Conservation (phyloP, 2,113 vertebrate genomes). For the Melanerpes formicivorus region DNA sequence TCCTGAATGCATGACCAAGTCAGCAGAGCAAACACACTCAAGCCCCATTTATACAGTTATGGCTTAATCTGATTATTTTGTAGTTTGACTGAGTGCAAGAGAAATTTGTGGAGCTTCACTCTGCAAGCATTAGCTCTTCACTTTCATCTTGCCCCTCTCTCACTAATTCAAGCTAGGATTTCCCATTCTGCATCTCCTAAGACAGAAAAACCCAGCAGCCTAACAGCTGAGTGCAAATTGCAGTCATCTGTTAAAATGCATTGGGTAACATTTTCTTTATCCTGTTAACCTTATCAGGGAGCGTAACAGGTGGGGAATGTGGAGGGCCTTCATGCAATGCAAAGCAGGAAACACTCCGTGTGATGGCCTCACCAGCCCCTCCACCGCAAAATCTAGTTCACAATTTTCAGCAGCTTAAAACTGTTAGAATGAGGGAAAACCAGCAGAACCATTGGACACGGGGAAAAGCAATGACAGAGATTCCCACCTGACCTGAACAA, state of each 20-base stretch:
- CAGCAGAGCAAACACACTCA: conserved; percentile 67
- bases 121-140: neutral
- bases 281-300: conserved; percentile 24
- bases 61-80: conserved; percentile 69
- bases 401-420: neutral
- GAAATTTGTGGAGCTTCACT: neutral
- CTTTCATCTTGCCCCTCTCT: conserved; percentile 36
- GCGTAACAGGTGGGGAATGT: neutral
- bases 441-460: neutral
- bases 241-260: conserved; percentile 23
- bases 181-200: neutral
- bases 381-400: neutral
- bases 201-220: neutral
- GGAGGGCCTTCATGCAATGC: neutral
- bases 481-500: neutral
- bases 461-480: neutral
- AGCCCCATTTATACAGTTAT: conserved; percentile 58
- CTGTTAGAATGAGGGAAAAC: neutral
- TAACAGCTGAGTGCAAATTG: conserved; percentile 31
- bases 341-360: neutral
- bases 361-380: neutral
- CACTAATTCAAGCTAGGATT: neutral
- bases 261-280: conserved; percentile 31
- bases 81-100: conserved; percentile 2
- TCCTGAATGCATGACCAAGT: conserved; percentile 54